A percentile compares a stretch with the other conserved stretches of the same genome.
Evolutionary conservation across 2,797 vertebrate species (phyloP).

Genomic region (Sphenopsis melanotis): DNA sequence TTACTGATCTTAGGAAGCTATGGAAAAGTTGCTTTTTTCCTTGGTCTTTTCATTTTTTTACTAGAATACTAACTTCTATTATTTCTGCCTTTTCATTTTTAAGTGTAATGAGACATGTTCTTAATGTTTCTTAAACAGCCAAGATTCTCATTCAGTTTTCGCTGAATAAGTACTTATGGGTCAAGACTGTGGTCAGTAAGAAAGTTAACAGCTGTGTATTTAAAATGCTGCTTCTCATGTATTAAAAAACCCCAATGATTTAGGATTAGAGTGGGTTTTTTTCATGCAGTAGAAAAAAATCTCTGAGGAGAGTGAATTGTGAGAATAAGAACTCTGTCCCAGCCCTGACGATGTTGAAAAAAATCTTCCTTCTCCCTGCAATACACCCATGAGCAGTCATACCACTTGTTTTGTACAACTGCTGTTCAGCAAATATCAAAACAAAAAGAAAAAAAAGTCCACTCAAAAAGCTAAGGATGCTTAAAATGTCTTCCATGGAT

Average conservation of each 20-base stretch:
- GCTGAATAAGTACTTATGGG: neutral
- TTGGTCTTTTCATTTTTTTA: neutral
- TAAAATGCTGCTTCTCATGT: neutral
- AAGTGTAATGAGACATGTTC: neutral
- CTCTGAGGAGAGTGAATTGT: neutral
- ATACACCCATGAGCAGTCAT: neutral
- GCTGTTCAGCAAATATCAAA: neutral
- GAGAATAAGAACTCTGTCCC: neutral
- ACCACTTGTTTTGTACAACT: neutral
- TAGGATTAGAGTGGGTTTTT: neutral
- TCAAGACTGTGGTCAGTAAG: neutral
- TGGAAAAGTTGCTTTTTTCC: neutral
- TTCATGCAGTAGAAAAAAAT: neutral
- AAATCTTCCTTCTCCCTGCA: neutral
- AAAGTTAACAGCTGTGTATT: neutral
- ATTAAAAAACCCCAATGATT: neutral
- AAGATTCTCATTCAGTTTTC: neutral
- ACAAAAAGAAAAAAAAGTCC: neutral
- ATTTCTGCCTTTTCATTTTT: neutral
- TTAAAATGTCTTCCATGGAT: slow-evolving; percentile 19
- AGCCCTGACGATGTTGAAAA: neutral
- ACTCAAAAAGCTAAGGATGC: neutral
- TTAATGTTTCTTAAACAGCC: neutral
- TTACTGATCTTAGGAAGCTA: neutral
- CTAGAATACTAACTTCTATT: neutral